phyloP scores from a whole-genome alignment of 2,888 invertebrate genomes.

The Aethes cnicana region DNA sequence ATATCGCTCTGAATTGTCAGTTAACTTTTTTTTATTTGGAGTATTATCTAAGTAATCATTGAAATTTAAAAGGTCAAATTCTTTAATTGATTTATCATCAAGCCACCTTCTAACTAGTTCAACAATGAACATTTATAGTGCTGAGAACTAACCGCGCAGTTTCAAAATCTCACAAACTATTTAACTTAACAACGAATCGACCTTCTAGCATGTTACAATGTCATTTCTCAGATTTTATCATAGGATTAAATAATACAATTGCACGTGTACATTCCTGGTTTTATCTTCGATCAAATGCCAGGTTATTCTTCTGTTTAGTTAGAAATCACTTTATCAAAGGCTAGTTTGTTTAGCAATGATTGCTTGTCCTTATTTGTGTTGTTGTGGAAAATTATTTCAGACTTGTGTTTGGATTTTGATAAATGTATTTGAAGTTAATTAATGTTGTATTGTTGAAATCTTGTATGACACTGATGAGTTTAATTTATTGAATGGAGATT shows the following conservation, averaged over 20 bases:
- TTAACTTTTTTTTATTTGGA: too few species aligned
- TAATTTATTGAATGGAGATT: too few species aligned
- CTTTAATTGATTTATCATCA: too few species aligned
- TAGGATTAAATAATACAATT: slow-evolving; percentile 29
- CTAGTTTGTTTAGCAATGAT: slow-evolving; percentile 12
- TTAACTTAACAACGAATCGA: slow-evolving; percentile 13
- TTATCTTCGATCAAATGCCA: slow-evolving; percentile 19
- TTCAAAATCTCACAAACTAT: slow-evolving; percentile 12
- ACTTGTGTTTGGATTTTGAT: background rate
- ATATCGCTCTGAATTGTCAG: too few species aligned
- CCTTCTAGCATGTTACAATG: slow-evolving; percentile 26
- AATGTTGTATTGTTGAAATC: too few species aligned
- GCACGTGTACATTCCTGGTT: slow-evolving; percentile 17
- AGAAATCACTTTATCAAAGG: slow-evolving; percentile 18
- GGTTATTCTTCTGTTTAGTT: slow-evolving; percentile 23
- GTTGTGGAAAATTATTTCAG: background rate
- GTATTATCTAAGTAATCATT: too few species aligned
- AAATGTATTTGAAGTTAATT: too few species aligned
- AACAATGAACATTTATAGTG: too few species aligned
- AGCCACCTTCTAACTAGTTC: too few species aligned
- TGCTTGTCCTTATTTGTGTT: background rate
- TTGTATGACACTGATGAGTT: background rate
- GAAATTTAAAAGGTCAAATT: too few species aligned
- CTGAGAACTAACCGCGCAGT: too few species aligned
- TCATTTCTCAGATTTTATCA: slow-evolving; percentile 28